Evolutionary conservation across 2,113 vertebrate genomes (phyloP).

Genomic region (Poeciliopsis turrubarensis): DNA sequence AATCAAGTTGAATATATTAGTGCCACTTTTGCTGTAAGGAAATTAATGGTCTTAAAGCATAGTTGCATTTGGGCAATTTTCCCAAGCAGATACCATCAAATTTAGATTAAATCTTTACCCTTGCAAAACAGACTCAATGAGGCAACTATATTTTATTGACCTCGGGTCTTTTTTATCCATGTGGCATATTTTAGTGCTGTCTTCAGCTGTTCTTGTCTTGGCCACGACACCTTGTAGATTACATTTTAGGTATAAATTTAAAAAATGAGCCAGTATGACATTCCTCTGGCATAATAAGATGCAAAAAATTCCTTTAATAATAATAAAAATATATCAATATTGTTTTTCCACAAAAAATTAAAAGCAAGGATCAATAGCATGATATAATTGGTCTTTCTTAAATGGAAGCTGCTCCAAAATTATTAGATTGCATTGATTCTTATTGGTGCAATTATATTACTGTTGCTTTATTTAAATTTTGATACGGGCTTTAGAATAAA

Average conservation of each 20-base stretch:
- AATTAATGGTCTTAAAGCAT: constrained; percentile 38
- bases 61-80: constrained; percentile 45
- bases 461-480: no score
- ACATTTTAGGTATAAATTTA: neutral
- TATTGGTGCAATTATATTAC: no score
- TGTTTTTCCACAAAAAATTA: no score
- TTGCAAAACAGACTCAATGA: neutral
- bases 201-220: neutral
- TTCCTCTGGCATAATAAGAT: no score
- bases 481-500: no score
- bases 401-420: no score
- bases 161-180: neutral
- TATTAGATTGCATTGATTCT: no score
- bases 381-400: no score
- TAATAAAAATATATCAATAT: no score
- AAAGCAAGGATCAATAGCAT: no score
- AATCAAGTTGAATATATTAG: constrained; percentile 50
- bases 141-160: neutral
- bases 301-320: no score
- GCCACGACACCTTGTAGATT: neutral
- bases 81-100: constrained; percentile 37
- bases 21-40: constrained; percentile 53
- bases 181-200: neutral
- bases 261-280: neutral
- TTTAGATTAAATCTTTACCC: neutral